Evolutionary conservation across 1,140 invertebrate genomes (phyloP), one percentile per base, ranked within the genome.

Genomic region (Hyles vespertilio): DNA sequence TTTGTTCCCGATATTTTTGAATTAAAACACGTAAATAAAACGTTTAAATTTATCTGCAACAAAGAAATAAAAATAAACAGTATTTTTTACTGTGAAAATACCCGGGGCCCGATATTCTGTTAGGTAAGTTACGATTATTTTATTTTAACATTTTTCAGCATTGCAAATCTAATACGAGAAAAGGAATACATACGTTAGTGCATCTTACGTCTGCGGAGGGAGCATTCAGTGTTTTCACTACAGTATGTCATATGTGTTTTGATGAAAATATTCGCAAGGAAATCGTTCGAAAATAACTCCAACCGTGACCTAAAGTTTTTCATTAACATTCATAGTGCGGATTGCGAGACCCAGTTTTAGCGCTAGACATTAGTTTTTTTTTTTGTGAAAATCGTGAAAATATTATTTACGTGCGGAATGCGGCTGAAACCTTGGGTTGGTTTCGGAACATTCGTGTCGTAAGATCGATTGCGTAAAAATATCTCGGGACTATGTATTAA

Each of bases 281-380:
- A 48, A 48, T 48, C 5, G 36, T 40, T 40, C 8, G 8, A 40
- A 40, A 40, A 5, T 5, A 8, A 5, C 36, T 5, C 8, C 8
- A 5, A 8, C 36, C 5, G 36, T 8, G 36, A 40, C 36, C 36
- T 40, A 40, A 8, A 8, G 4, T 40, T 40, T 40, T 40, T 40
- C 36, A 40, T 40, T 40, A 8, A 5, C 36, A 40, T 40, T 68
- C 69, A 57, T 58, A 66, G 63, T 70, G 61, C 65, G 67, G 70
- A 59, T 69, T 48, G 79, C 74, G 65, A 77, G 72, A 77, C 69
- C 70, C 64, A 75, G 67, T 68, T 78, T 40, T n/a, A 59, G 57
- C 62, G 52, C 32, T 22, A 22, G 22, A 22, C 22, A 10, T 32
- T 43, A 50, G 34, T 10, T 32, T n/a, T 10, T 33, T 51, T 33